Conservation (phyloP, 2,888 invertebrate genomes). For the Ischnura elegans region DNA sequence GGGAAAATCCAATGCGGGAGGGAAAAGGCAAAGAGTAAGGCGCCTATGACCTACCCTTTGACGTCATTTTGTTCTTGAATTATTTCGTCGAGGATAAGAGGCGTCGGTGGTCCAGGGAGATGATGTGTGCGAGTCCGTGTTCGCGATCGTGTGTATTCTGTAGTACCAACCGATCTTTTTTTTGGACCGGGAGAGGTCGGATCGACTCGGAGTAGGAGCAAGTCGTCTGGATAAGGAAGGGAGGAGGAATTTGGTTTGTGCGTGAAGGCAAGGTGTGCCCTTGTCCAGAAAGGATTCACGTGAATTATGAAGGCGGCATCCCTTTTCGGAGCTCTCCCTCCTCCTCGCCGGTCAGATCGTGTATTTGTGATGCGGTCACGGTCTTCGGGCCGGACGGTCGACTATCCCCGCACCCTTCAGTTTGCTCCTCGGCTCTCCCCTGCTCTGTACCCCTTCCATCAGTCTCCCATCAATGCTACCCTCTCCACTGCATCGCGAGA, state of each 20-base stretch:
- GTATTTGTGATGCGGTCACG: constrained; percentile 1
- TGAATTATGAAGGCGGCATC: not conserved
- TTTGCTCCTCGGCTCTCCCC: not conserved
- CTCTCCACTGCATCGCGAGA: too few species aligned
- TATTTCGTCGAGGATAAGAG: not conserved
- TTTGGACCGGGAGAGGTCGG: too few species aligned
- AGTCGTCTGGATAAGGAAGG: not conserved
- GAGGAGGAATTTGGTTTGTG: not conserved
- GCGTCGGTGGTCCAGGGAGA: not conserved
- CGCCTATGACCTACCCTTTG: not conserved
- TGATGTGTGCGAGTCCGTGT: not conserved
- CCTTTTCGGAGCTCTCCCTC: not conserved
- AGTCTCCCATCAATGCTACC: too few species aligned
- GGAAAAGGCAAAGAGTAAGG: not conserved
- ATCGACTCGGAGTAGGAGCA: not conserved
- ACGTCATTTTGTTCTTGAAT: not conserved
- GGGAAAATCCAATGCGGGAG: too few species aligned
- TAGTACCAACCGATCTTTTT: not conserved
- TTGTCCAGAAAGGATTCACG: not conserved
- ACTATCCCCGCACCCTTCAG: not conserved
- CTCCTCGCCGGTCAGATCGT: not conserved
- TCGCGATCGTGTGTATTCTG: not conserved
- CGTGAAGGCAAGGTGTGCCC: not conserved
- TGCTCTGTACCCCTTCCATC: not conserved
- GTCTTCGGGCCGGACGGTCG: not conserved